phyloP scores from a whole-genome alignment of 2,113 vertebrate genomes.

The Poeciliopsis turrubarensis region DNA sequence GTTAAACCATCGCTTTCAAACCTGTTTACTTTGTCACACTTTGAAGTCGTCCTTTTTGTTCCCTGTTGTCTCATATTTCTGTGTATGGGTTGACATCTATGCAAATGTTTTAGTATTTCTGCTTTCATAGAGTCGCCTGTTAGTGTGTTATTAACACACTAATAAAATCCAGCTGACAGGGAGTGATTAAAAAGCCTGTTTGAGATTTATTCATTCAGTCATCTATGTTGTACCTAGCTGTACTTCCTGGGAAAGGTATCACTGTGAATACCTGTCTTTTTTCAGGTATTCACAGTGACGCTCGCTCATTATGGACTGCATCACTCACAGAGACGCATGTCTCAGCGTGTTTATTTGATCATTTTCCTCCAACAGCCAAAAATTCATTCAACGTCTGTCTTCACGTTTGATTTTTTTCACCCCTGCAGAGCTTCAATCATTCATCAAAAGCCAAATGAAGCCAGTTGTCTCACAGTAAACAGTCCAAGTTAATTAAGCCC shows the following conservation, averaged over 20 bases:
- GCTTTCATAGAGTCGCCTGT: not conserved
- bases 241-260: not conserved
- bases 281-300: constrained; percentile 16
- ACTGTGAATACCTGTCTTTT: not conserved
- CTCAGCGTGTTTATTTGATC: constrained; percentile 19
- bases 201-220: not conserved
- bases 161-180: not conserved
- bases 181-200: constrained; percentile 5
- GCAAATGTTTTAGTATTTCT: not conserved
- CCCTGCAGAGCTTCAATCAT: constrained; percentile 53
- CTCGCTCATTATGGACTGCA: constrained; percentile 17
- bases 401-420: constrained; percentile 21
- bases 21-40: not conserved
- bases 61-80: not conserved
- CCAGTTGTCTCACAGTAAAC: constrained; percentile 60
- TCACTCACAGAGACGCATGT: constrained; percentile 28
- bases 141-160: not conserved
- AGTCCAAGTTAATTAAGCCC: constrained; percentile 62
- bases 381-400: constrained; percentile 18
- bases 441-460: constrained; percentile 60
- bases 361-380: constrained; percentile 6
- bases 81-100: not conserved
- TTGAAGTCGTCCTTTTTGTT: not conserved
- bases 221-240: constrained; percentile 2
- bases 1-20: not conserved